Base-by-base conservation (phyloP, 1,140 invertebrate genomes). In the Zaprionus africanus region DNA sequence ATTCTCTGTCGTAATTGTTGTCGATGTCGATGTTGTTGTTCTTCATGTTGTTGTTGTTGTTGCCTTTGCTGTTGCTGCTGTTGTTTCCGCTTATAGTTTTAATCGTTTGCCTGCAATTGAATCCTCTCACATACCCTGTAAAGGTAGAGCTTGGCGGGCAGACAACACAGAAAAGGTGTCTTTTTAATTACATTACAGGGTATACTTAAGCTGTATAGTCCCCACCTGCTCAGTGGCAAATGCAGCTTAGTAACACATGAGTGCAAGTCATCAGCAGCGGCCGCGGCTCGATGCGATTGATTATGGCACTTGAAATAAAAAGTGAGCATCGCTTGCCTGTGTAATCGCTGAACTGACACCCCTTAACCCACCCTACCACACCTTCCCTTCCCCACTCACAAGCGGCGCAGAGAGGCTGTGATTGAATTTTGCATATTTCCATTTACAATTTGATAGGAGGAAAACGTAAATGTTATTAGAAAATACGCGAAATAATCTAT, bases 211-310 rank as follows among this genome's bases (percentile, higher is more conserved):
- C 26, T 13, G n/a, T 19, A 22, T n/a, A 34, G 6, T 59, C 53
- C 13, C 5, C 36, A 15, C 51, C 77, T 67, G 68, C 56, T 65
- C 69, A 31, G 2, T 76, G 46, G 11, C 77, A 71, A 83, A 66
- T 76, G 67, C 63, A 82, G 82, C 61, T 78, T 75, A 78, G 65
- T 79, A 63, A 73, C 70, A 83, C 78, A 63, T 86, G 82, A 81
- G 81, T 62, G 31, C 71, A 56, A 76, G 82, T 79, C 76, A 85
- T 85, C 75, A 85, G 80, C 41, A 15, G 12, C 12, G 13, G 62
- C 68, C 31, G 60, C 60, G 38, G 71, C 58, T 74, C 65, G 36
- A 31, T 24, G 53, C 51, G 36, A 43, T 82, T 79, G 71, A 76
- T 71, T 79, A 51, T 65, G 49, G 67, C 77, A 68, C 67, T 71